These are phyloP conservation scores for Pangasius mekongensis DNA, from an alignment of 2,797 vertebrate species.

Conservation along the genomic window DNA sequence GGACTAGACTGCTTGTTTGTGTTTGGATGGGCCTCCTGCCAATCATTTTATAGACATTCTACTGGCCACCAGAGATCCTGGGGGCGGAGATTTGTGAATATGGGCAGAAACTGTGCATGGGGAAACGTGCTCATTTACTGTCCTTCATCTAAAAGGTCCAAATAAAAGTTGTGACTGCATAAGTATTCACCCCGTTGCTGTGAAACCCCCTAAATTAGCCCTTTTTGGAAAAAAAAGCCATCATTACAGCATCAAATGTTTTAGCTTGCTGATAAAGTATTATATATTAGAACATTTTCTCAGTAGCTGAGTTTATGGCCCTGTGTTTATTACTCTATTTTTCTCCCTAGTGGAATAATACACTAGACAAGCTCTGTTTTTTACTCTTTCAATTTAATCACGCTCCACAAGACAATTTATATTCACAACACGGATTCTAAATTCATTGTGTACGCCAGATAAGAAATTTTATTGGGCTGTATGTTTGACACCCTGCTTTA, in stretches of 20 bases:
- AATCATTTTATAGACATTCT: neutral
- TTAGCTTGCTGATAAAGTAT: neutral
- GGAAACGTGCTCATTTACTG: neutral
- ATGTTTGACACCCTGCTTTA: neutral
- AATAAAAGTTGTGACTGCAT: neutral
- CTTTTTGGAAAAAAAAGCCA: neutral
- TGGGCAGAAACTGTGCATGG: neutral
- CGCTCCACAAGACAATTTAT: neutral
- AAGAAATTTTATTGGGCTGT: neutral
- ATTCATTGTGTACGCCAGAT: neutral
- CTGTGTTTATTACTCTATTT: neutral
- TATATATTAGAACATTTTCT: neutral
- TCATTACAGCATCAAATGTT: neutral
- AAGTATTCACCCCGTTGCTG: neutral
- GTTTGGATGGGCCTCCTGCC: neutral
- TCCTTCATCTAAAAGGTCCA: neutral
- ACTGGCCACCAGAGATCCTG: neutral
- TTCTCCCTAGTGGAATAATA: neutral
- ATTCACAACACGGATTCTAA: neutral
- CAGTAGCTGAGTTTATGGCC: neutral
- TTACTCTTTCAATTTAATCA: neutral
- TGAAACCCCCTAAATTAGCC: neutral
- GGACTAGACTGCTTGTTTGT: neutral
- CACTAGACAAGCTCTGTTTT: neutral
- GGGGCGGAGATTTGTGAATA: neutral